Base-by-base conservation (phyloP, 2,888 invertebrate species). In the Entomobrya proxima region DNA sequence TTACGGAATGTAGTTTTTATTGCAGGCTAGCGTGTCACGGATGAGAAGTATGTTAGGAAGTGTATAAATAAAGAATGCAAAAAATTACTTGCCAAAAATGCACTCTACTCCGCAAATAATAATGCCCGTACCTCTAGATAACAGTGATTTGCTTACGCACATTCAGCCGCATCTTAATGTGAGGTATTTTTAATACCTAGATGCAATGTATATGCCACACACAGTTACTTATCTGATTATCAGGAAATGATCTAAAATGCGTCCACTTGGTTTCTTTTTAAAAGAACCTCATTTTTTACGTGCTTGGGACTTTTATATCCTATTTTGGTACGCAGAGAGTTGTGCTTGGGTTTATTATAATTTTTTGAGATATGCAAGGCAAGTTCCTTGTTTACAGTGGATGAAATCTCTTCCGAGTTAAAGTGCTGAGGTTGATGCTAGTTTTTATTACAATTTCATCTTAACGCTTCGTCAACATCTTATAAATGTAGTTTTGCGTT, bases 351-450 rank as follows among this genome's bases (percentile, higher is more conserved):
- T 37, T 75, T 55, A 55, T 55, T 9, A 55, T 75, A 75, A 24
- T 47, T 3, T 3, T 27, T 35, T 18, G 9, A 15, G 44, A 40
- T 24, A 27, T 21, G 6, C 4, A 5, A 32, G 4, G 30, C 37
- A 75, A 47, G 75, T 75, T 75, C 75, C 75, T 75, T 75, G 24
- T 75, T 75, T 75, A 50, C 32, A 52, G 18, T 55, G 75, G 37
- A 55, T 52, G 15, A 58, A 74, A 74, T 74, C 81, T 72, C 81
- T 81, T 81, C 81, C 81, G 81, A 81, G 74, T 81, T 79, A 27
- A 61, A 9, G 30, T n/a, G n/a, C n/a, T n/a, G n/a, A n/a, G n/a
- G 18, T 32, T 67, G 11, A 47, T 47, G 47, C 47, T 72, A 72
- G 72, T 72, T 72, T 72, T 58, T 67, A 79, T 67, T 69, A 24